Evolutionary conservation across 2,888 invertebrate species (phyloP).

Genomic region (Campoletis raptor): DNA sequence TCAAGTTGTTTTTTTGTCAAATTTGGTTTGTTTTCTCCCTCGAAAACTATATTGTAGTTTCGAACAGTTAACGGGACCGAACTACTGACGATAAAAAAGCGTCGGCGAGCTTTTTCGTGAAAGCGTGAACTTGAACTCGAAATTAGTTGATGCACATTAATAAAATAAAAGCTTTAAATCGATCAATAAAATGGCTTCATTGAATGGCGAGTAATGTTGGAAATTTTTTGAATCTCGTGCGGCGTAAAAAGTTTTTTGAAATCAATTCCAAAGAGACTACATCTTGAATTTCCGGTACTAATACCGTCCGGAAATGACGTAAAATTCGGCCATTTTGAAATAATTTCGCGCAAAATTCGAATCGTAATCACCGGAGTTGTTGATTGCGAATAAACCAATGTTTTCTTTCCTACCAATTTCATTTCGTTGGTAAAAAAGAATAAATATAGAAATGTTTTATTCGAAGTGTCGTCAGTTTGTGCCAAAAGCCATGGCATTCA

Average conservation of each 20-base stretch:
- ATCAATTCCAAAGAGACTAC: not conserved
- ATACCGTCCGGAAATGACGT: slow-evolving; percentile 1
- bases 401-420: not conserved
- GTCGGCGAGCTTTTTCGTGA: not conserved
- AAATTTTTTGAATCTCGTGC: not conserved
- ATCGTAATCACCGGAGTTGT: slow-evolving; percentile 12
- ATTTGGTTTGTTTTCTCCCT: not conserved
- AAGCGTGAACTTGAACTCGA: not conserved
- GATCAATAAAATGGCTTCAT: too few species aligned
- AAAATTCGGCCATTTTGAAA: not conserved
- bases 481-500: slow-evolving; percentile 49
- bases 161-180: not conserved
- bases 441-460: slow-evolving; percentile 49
- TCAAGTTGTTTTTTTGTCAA: slow-evolving; percentile 6
- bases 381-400: not conserved
- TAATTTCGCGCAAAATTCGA: slow-evolving; percentile 38
- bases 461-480: slow-evolving; percentile 53
- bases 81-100: not conserved
- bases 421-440: not conserved
- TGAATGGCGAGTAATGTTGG: not conserved
- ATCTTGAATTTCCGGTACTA: not conserved
- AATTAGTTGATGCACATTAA: not conserved
- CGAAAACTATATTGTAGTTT: not conserved
- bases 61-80: not conserved
- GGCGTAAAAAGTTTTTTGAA: not conserved